Conservation (phyloP, 2,113 vertebrate genomes). For the Pelecanus crispus region DNA sequence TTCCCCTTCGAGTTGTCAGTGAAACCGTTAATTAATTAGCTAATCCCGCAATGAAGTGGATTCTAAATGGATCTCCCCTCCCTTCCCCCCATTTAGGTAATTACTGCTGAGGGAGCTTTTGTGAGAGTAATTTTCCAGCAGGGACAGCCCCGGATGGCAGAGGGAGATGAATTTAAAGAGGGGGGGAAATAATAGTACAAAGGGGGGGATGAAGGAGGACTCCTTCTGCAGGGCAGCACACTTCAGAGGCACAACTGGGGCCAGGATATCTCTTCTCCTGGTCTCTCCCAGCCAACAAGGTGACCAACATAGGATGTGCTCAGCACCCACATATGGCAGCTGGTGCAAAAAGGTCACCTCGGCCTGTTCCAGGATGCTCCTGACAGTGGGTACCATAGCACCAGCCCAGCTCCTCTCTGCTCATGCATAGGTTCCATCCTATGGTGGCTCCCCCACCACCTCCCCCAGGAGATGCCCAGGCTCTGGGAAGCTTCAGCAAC, state of each 20-base stretch:
- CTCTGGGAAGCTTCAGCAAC: not conserved
- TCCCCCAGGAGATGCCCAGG: not conserved
- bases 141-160: constrained; percentile 67
- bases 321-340: not conserved
- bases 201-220: not conserved
- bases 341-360: not conserved
- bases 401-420: not conserved
- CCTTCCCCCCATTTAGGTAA: constrained; percentile 93
- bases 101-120: constrained; percentile 93
- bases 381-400: fast-evolving
- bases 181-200: not conserved
- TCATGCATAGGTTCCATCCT: not conserved
- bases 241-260: not conserved
- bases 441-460: too few relatives aligned
- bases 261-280: not conserved
- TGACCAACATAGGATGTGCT: not conserved
- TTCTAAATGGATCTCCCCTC: constrained; percentile 89
- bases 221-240: not conserved
- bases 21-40: constrained; percentile 99
- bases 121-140: constrained; percentile 86
- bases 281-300: not conserved
- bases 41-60: constrained; percentile 97
- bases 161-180: constrained; percentile 64
- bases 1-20: constrained; percentile 93
- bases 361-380: not conserved